These are phyloP conservation scores for Apamea anceps DNA, from an alignment of 2,888 invertebrate genomes.

Conservation along the genomic window DNA sequence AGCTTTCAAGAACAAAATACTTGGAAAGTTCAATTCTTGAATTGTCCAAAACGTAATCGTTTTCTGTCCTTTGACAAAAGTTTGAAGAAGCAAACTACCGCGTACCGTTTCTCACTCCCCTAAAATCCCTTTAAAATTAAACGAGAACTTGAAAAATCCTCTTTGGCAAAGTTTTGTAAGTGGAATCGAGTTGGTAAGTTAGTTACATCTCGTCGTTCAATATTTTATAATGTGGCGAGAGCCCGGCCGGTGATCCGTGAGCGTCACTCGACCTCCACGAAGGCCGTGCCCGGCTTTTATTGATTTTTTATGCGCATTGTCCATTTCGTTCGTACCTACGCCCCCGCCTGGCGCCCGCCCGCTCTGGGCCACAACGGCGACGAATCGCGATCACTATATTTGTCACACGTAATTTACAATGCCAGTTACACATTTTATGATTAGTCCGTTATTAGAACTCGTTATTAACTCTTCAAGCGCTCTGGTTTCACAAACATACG, in stretches of 20 bases:
- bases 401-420: slow-evolving; percentile 52
- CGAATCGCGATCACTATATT: slow-evolving; percentile 60
- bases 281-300: slow-evolving; percentile 88
- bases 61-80: slow-evolving; percentile 51
- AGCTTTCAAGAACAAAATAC: slow-evolving; percentile 24
- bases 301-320: slow-evolving; percentile 90
- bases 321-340: slow-evolving; percentile 81
- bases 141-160: slow-evolving; percentile 60
- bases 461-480: slow-evolving; percentile 19
- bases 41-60: slow-evolving; percentile 49
- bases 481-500: slow-evolving; percentile 30
- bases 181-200: slow-evolving; percentile 63
- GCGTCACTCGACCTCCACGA: slow-evolving; percentile 85
- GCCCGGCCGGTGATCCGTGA: slow-evolving; percentile 72
- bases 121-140: slow-evolving; percentile 62
- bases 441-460: slow-evolving; percentile 33
- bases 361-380: slow-evolving; percentile 61
- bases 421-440: slow-evolving; percentile 42
- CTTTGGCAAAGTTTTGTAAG: slow-evolving; percentile 60
- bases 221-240: slow-evolving; percentile 68
- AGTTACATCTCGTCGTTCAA: slow-evolving; percentile 64
- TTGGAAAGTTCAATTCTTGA: slow-evolving; percentile 36
- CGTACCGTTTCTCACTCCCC: slow-evolving; percentile 39
- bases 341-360: slow-evolving; percentile 69
- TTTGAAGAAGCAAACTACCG: slow-evolving; percentile 54